phyloP scores from a whole-genome alignment of 2,113 vertebrate genomes.

The Pristiophorus japonicus region DNA sequence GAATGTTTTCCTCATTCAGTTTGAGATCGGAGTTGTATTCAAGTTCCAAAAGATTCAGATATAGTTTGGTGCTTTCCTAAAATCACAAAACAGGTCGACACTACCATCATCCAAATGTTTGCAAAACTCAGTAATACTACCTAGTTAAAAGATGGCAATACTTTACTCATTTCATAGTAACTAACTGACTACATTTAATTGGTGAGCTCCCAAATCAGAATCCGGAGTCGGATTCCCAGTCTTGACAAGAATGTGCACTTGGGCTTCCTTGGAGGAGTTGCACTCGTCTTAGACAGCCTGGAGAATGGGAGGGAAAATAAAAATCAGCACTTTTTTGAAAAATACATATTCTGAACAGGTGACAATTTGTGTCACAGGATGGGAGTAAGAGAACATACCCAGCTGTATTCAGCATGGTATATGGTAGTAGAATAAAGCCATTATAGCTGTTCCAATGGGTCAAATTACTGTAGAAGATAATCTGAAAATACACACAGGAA shows the following conservation, averaged over 20 bases:
- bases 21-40: slow-evolving; percentile 84
- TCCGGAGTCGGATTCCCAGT: slow-evolving; percentile 26
- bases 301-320: slow-evolving; percentile 36
- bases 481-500: slow-evolving; percentile 31
- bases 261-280: slow-evolving; percentile 31
- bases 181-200: slow-evolving; percentile 35
- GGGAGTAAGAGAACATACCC: slow-evolving; percentile 30
- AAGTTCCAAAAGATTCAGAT: slow-evolving; percentile 91
- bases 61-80: slow-evolving; percentile 84
- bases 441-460: slow-evolving; percentile 10
- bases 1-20: slow-evolving; percentile 83
- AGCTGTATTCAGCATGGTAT: slow-evolving; percentile 32
- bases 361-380: slow-evolving; percentile 21
- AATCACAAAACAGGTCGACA: slow-evolving; percentile 9
- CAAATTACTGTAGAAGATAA: slow-evolving; percentile 22
- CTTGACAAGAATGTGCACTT: slow-evolving; percentile 29
- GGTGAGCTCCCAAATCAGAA: slow-evolving; percentile 26
- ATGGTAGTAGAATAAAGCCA: slow-evolving; percentile 30
- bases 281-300: slow-evolving; percentile 29
- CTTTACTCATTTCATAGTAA: slow-evolving; percentile 29
- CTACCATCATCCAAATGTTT: background rate
- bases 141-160: slow-evolving; percentile 31
- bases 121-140: slow-evolving; percentile 20
- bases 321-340: slow-evolving; percentile 29
- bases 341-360: slow-evolving; percentile 26